Evolutionary conservation across 2,797 vertebrate species (phyloP), one percentile per base, ranked within the genome.

Genomic region (Siniperca scherzeri): DNA sequence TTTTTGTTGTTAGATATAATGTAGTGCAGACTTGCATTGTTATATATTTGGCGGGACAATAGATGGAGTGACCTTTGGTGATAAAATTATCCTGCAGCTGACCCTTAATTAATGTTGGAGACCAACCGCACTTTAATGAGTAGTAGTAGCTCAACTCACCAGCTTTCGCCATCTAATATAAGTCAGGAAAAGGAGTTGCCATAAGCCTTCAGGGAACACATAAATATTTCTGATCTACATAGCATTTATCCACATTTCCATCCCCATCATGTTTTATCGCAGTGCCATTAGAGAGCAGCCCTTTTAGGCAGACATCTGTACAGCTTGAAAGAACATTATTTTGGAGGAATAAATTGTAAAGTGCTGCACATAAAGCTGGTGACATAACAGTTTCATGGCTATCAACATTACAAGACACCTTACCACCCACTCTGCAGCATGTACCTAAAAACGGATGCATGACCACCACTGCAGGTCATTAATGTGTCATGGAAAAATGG

Each of bases 401-500:
- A 70, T 84, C 78, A 75, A 61, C 19, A 25, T 82, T 60, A 68
- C 82, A 59, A 46, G 70, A 27, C 61, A 60, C 67, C 71, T 56
- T 64, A 79, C 81, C 85, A 84, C 91, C 85, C 83, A 88, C 73
- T 36, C 71, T 67, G 83, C 81, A 74, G 80, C 77, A 56, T 33
- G 55, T 16, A 27, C 36, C 30, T 30, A 12, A 50, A 80, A 77
- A 80, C 13, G 38, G 61, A 87, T 69, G 62, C 70, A 36, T 17
- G 73, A 70, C 80, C 82, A 78, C 73, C 79, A 21, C 64, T 2
- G 52, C 3, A 12, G 65, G 59, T 71, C 42, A 17, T 87, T 73
- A 90, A 87, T 46, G 62, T 87, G 87, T 87, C 85, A 61, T 53
- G 84, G 84, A 90, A 84, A 90, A 85, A 69, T 17, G 7, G 57